Conservation (phyloP, 2,113 vertebrate species). For the Accipiter virgatus region DNA sequence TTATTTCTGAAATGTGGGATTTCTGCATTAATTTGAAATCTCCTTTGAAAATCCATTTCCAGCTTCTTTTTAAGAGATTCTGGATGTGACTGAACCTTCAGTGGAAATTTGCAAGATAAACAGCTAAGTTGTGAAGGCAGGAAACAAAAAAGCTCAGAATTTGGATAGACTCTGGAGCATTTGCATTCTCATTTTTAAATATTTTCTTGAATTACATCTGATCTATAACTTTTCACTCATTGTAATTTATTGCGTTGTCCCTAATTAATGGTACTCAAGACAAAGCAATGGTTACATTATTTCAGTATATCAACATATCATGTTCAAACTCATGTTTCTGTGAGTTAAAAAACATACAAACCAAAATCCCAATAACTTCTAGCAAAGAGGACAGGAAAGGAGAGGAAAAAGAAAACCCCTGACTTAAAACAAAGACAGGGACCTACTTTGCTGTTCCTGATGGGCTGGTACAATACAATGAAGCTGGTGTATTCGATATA, state of each 20-base stretch:
- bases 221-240: not conserved
- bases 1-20: not conserved
- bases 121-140: not conserved
- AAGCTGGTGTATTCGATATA: slow-evolving; percentile 59
- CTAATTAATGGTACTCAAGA: not conserved
- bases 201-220: not conserved
- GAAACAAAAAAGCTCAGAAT: not conserved
- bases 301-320: not conserved
- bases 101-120: not conserved
- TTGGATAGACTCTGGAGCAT: not conserved
- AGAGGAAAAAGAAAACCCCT: not conserved
- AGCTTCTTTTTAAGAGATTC: not conserved
- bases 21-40: not conserved
- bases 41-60: not conserved
- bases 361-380: not conserved
- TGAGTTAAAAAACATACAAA: not conserved
- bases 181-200: slow-evolving; percentile 2
- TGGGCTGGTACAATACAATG: slow-evolving; percentile 20
- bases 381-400: not conserved
- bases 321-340: not conserved
- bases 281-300: not conserved
- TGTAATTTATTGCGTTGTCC: not conserved
- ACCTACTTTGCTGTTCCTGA: slow-evolving; percentile 17
- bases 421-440: slow-evolving; percentile 46
- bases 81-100: not conserved